Evolutionary conservation across 2,113 vertebrate species (phyloP).

Genomic region (zebrafish (Danio rerio)): GRCz12tu NC_133189.1:33830001-33830500

Average conservation of each 20-base stretch:
- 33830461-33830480: background rate
- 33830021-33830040: too few species aligned
- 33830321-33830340: conserved; percentile 53
- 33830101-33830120: too few species aligned
- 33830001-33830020: too few species aligned
- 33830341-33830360: conserved; percentile 53
- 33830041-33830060: too few species aligned
- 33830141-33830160: too few species aligned
- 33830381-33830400: background rate
- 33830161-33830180: too few species aligned
- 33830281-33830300: conserved; percentile 60
- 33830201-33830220: too few species aligned
- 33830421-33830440: conserved; percentile 34
- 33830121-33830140: too few species aligned
- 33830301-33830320: conserved; percentile 55
- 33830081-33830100: too few species aligned
- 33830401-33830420: background rate
- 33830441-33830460: conserved; percentile 11
- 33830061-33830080: too few species aligned
- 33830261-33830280: conserved; percentile 56
- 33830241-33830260: conserved; percentile 44
- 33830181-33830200: too few species aligned
- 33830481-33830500: conserved; percentile 28
- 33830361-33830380: conserved; percentile 29
- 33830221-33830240: background rate